phyloP scores from a whole-genome alignment of 2,888 invertebrate genomes.

The Drosophila longiperda region DNA sequence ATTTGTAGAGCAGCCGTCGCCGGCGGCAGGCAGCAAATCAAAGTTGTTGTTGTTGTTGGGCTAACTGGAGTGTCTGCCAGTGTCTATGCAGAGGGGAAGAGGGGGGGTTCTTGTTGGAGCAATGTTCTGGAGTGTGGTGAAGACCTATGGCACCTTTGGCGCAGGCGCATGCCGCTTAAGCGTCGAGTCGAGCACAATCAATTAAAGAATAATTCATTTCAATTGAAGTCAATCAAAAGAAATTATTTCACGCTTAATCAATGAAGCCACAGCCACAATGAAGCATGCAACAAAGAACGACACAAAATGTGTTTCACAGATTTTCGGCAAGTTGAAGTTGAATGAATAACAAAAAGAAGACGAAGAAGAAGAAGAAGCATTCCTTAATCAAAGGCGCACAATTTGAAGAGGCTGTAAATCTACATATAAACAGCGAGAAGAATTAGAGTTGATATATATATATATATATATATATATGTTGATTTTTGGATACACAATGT shows the following conservation, averaged over 20 bases:
- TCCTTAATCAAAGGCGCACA: slow-evolving; percentile 30
- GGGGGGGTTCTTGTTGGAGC: not conserved
- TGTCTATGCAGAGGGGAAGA: not conserved
- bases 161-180: slow-evolving; percentile 60
- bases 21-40: slow-evolving; percentile 47
- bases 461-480: not conserved
- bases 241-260: slow-evolving; percentile 82
- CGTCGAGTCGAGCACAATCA: slow-evolving; percentile 57
- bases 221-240: slow-evolving; percentile 81
- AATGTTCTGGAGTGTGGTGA: not conserved
- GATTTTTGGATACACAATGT: slow-evolving; percentile 24
- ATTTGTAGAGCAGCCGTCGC: slow-evolving; percentile 43
- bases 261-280: slow-evolving; percentile 53
- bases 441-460: no score
- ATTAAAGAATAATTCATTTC: slow-evolving; percentile 82
- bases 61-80: not conserved
- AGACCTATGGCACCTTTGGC: slow-evolving; percentile 39
- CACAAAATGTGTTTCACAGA: slow-evolving; percentile 15
- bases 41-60: slow-evolving; percentile 41
- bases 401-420: slow-evolving; percentile 25
- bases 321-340: slow-evolving; percentile 17
- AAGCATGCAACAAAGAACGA: slow-evolving; percentile 12
- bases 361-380: not conserved
- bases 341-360: not conserved
- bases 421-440: not conserved